Evolutionary conservation across 2,888 invertebrate species (phyloP).

Genomic region (Nymphalis urticae): DNA sequence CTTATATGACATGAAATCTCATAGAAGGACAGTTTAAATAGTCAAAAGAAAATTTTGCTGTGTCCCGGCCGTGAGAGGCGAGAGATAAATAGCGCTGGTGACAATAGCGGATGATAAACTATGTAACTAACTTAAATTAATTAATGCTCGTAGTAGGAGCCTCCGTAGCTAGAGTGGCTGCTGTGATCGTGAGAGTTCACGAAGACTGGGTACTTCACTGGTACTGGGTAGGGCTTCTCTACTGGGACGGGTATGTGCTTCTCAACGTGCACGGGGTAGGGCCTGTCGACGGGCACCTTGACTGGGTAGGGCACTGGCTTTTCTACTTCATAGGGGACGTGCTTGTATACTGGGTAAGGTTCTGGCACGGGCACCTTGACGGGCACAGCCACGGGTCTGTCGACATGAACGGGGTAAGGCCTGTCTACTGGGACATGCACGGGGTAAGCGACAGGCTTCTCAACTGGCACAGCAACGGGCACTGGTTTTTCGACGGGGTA

Average conservation of each 20-base stretch:
- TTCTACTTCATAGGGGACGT: constrained; percentile 83
- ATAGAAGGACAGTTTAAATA: constrained; percentile 74
- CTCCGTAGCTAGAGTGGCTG: constrained; percentile 48
- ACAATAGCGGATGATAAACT: constrained; percentile 54
- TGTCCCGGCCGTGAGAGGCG: constrained; percentile 71
- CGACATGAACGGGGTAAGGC: constrained; percentile 81
- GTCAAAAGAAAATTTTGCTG: constrained; percentile 57
- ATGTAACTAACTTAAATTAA: constrained; percentile 54
- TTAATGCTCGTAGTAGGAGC: constrained; percentile 65
- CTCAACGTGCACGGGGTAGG: constrained; percentile 82
- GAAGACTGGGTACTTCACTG: constrained; percentile 77
- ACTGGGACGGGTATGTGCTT: constrained; percentile 72
- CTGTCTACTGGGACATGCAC: constrained; percentile 84
- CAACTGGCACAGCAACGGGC: constrained; percentile 83
- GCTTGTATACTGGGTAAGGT: constrained; percentile 85
- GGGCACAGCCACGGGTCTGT: constrained; percentile 76
- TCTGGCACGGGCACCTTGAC: constrained; percentile 82
- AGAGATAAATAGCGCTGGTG: constrained; percentile 62
- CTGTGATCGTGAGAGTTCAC: constrained; percentile 53
- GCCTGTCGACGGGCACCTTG: constrained; percentile 85
- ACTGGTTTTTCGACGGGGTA: constrained; percentile 84
- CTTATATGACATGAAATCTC: constrained; percentile 68
- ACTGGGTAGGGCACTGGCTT: constrained; percentile 84
- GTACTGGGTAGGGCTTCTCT: constrained; percentile 81
- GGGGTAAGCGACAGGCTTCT: constrained; percentile 83